Evolutionary conservation across 2,888 invertebrate genomes (phyloP), one percentile per base, ranked within the genome.

Genomic region (Sphinx pinastri): DNA sequence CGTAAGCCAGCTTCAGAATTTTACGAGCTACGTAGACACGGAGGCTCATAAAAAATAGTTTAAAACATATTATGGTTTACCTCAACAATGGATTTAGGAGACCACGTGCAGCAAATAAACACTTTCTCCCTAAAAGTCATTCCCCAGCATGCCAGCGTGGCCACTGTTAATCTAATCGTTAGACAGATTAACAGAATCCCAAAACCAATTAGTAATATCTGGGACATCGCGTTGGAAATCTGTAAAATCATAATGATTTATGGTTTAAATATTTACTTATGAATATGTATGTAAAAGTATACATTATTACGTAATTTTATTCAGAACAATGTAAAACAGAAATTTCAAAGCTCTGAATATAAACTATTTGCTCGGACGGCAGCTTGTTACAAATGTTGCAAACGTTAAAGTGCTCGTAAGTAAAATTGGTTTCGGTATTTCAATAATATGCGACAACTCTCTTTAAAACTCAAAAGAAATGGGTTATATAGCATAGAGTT

Each of bases 61-160:
- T 63, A 47, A 49, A 25, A 54, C 12, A 6, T 63, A 11, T 0
- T n/a, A 19, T 13, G 60, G 67, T 72, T 68, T 81, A 95, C 96
- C 95, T 96, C 96, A 0, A 96, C 96, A 70, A 96, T 96, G 54
- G 96, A 96, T 81, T 96, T 96, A 0, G 96, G 96, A 57, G 95
- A 88, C 96, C 96, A 96, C 1, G 96, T 94, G 72, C 96, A 88
- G 71, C 96, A 95, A 19, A 96, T 92, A 79, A 96, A 96, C 3
- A 95, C 72, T 71, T 93, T 94, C 82, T 97, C 96, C 73, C 93
- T 95, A 14, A 92, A 72, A 69, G 90, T 94, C 72, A 96, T 89
- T 52, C 94, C 91, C 78, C 88, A 84, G 74, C 94, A 90, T 58
- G 90, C 85, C 0, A 94, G 74, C 19, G 82, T 81, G 0, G 89